Conservation (phyloP, 2,888 invertebrate genomes). For the Phaedon cochleariae region DNA sequence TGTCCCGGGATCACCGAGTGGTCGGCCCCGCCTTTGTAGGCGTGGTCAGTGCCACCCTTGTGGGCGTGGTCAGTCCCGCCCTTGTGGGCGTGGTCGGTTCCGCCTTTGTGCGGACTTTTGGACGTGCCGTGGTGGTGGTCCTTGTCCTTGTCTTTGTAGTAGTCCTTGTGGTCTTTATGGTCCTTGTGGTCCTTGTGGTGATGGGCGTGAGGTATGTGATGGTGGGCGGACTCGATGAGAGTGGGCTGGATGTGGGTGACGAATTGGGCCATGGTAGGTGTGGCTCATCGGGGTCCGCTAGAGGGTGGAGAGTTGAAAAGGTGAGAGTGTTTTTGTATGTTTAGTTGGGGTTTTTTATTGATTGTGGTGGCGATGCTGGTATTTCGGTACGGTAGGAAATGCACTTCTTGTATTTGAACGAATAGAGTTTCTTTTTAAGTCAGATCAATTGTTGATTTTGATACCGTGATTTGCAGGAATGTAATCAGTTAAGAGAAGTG, state of each 20-base stretch:
- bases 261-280: conserved; percentile 64
- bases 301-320: too few species aligned
- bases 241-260: conserved; percentile 69
- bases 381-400: too few species aligned
- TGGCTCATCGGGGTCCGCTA: conserved; percentile 10
- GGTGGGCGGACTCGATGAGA: conserved; percentile 67
- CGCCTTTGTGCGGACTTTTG: conserved; percentile 52
- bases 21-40: conserved; percentile 17
- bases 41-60: conserved; percentile 28
- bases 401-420: too few species aligned
- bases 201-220: conserved; percentile 65
- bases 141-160: conserved; percentile 63
- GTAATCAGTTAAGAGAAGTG: too few species aligned
- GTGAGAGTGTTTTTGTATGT: too few species aligned
- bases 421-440: too few species aligned
- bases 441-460: too few species aligned
- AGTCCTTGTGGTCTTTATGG: conserved; percentile 62
- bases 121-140: conserved; percentile 36
- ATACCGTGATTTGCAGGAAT: too few species aligned
- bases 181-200: conserved; percentile 64
- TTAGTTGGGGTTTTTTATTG: too few species aligned
- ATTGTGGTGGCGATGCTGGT: too few species aligned
- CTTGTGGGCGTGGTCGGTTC: conserved; percentile 38
- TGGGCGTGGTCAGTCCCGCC: conserved; percentile 35
- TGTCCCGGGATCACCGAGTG: conserved; percentile 19